Base-by-base conservation (phyloP, 2,797 vertebrate species). In the Paramormyrops hopkinsi region DNA sequence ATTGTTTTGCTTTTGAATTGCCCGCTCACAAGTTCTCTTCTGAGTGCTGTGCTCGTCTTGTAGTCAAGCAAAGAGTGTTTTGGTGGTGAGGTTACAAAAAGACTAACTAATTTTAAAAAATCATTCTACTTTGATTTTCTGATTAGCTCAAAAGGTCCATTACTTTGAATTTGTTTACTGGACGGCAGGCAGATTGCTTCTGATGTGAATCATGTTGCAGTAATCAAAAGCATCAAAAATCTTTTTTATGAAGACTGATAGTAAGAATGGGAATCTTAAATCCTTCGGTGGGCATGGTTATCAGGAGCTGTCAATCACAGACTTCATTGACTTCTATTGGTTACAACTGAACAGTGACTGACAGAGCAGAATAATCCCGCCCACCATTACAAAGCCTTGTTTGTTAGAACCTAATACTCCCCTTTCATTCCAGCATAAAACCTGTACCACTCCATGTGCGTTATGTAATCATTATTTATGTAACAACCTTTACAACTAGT, bases 401-500 rank as follows among this genome's bases (percentile, higher is more conserved):
- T 76, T 76, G 4, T 76, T 37, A 41, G 33, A 19, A 37, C 33
- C 17, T 41, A 17, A 41, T 76, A 76, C 37, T 76, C 33, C 46
- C 4, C 25, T 50, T 51, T 85, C 48, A 85, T 85, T 85, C 65
- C 37, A 73, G 22, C 25, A 50, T 51, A 48, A 88, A 51, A 59
- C 50, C 85, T 87, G 50, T 41, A 19, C 14, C 46, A 51, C 48
- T 25, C 11, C 44, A 51, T 85, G 48, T 25, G 51, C 6, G 17
- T 87, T 87, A 87, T n/a, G 54, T 44, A 41, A 87, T 62, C 12
- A n/a, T 46, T 62, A 14, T 48, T 88, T 88, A 69, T 88, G 87
- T 88, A 69, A 73, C 44, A 46, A 88, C 87, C 51, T 88, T 46
- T 17, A 4, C 33, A 84, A 83, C 37, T 46, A 54, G 33, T 54